These are phyloP conservation scores for Malachius bipustulatus DNA, from an alignment of 2,888 invertebrate species.

Conservation along the genomic window DNA sequence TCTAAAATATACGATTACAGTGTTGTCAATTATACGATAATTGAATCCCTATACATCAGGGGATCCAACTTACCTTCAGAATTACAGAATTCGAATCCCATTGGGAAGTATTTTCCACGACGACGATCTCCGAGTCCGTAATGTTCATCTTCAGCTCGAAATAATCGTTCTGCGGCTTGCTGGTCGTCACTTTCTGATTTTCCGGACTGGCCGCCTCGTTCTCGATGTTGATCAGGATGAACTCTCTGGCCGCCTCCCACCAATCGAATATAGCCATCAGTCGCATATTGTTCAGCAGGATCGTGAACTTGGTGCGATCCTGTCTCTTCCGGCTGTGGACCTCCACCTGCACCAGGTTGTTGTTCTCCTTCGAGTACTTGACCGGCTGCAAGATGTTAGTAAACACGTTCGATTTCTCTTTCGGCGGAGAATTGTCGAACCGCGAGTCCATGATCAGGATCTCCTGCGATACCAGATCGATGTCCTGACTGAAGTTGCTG, in stretches of 20 bases:
- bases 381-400: conserved; percentile 73
- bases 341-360: conserved; percentile 33
- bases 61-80: conserved; percentile 55
- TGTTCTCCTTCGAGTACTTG: conserved; percentile 22
- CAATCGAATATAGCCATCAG: conserved; percentile 89
- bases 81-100: conserved; percentile 91
- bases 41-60: too few relatives aligned
- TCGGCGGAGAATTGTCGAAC: conserved; percentile 50
- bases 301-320: conserved; percentile 66
- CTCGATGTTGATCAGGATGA: conserved; percentile 45
- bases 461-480: conserved; percentile 87
- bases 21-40: too few relatives aligned
- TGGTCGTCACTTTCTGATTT: conserved; percentile 14
- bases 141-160: conserved; percentile 86
- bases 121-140: conserved; percentile 88
- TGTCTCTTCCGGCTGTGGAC: conserved; percentile 46
- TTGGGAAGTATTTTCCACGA: conserved; percentile 81
- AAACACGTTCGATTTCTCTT: conserved; percentile 74
- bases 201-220: conserved; percentile 23
- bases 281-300: conserved; percentile 88
- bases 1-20: too few relatives aligned
- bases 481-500: conserved; percentile 81
- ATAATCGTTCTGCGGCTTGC: conserved; percentile 32
- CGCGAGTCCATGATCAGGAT: conserved; percentile 71
- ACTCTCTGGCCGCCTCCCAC: conserved; percentile 76